A percentile compares a stretch with the other conserved stretches of the same genome.
Conservation (phyloP, 2,888 invertebrate species). For the Megaustenia siamemsis region DNA sequence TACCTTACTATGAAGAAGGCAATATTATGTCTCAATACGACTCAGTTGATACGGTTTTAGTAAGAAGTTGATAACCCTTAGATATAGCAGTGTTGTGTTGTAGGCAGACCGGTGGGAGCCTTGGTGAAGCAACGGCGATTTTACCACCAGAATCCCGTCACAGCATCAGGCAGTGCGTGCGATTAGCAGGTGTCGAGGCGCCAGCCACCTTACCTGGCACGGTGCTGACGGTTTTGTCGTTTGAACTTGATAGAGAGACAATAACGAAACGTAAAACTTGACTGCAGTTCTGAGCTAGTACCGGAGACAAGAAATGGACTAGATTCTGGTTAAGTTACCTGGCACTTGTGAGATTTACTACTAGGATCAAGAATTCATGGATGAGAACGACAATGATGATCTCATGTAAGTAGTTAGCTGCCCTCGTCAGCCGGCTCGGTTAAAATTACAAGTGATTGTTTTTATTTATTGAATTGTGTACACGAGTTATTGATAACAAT, state of each 20-base stretch:
- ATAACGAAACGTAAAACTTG: neutral
- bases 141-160: neutral
- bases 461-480: too few species aligned
- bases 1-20: too few species aligned
- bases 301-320: neutral
- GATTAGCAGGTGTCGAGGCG: neutral
- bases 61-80: too few species aligned
- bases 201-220: neutral
- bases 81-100: neutral
- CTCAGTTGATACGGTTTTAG: too few species aligned
- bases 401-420: neutral
- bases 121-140: neutral
- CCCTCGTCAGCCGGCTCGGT: neutral
- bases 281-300: neutral
- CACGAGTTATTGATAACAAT: too few species aligned
- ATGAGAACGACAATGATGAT: slow-evolving; percentile 21
- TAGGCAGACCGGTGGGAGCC: neutral
- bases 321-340: neutral
- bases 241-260: neutral
- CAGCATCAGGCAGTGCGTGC: neutral
- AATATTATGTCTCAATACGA: too few species aligned
- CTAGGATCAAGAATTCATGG: neutral
- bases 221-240: neutral
- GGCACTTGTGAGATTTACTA: neutral
- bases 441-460: too few species aligned